Base-by-base conservation (phyloP, 1,140 invertebrate genomes). In the Ooceraea biroi region DNA sequence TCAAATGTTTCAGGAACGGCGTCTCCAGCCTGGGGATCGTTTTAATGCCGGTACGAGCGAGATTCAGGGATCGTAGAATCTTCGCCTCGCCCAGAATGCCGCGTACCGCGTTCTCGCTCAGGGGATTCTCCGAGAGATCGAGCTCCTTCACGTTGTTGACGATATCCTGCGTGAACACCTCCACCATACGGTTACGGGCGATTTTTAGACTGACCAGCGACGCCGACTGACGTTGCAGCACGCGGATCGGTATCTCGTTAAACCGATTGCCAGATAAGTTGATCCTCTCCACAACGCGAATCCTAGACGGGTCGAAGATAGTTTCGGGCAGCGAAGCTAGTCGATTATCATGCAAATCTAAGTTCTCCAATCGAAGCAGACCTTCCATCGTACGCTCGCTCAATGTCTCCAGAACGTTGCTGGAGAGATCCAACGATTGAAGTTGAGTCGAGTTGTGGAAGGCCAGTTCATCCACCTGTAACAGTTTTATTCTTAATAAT, bases 371-470 rank as follows among this genome's bases (percentile, higher is more conserved):
- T 50, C 97, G 95, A 44, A 96, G 95, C 25, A 98, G 90, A 27
- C 98, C 98, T 92, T 98, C 97, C 93, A 99, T 98, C 1, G 97
- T 96, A 86, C 97, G 95, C 72, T 98, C 97, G 1, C 96, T 96
- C 8, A 99, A 92, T 36, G 96, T 94, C 87, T 97, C 96, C 17
- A 99, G 93, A 76, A 95, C 95, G 92, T 99, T 99, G 30, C 93
- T 85, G 0, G 96, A 96, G 52, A 99, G 93, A 93, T 98, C 96
- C 36, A 99, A 91, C 14, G 96, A 90, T 91, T 98, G 98, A 3
- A 88, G 95, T 93, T 98, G 98, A 0, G 97, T 97, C 0, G 98
- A 98, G 91, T 98, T 98, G 87, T 98, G 97, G 92, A 98, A 98
- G 0, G 97, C 97, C 94, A 97, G 96, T 94, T 98, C 97, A 85